Percentiles rank a stretch among this genome's conserved stretches.
Evolutionary conservation across 2,797 vertebrate genomes (phyloP).

Genomic region (Morus bassanus): DNA sequence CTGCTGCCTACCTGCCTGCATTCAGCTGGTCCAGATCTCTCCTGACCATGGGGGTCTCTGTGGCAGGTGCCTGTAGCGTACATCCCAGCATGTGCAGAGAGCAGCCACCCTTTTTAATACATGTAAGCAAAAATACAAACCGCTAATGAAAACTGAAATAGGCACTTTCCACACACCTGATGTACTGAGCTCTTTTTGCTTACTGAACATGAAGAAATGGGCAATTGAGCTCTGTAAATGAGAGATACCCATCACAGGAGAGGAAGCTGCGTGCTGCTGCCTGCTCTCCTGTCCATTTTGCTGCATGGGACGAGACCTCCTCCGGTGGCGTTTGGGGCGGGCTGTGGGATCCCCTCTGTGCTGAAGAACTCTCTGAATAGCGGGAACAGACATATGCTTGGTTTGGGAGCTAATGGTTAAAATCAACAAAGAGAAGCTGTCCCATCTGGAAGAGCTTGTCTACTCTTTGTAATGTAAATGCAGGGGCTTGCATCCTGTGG

Average conservation of each 20-base stretch:
- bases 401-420: background rate
- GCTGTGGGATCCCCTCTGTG: background rate
- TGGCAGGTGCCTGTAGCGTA: background rate
- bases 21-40: background rate
- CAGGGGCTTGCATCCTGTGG: background rate
- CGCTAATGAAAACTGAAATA: background rate
- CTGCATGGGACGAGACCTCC: background rate
- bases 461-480: slow-evolving; percentile 50
- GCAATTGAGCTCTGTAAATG: background rate
- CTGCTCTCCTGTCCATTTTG: background rate
- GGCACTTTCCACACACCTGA: background rate
- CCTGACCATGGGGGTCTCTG: background rate
- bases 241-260: background rate
- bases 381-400: background rate
- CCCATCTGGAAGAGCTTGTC: slow-evolving; percentile 30
- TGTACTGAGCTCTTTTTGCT: background rate
- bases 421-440: background rate
- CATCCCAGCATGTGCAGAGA: background rate
- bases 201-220: background rate
- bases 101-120: background rate
- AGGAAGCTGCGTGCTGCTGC: background rate
- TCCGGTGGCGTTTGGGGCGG: no score
- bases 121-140: background rate
- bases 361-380: background rate
- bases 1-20: background rate